phyloP scores from a whole-genome alignment of 2,113 vertebrate species.

The Mus musculus region GRCm39 chr19:16610001-16610500 shows the following conservation, averaged over 20 bases:
- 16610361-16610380: slow-evolving; percentile 44
- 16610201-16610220: slow-evolving; percentile 68
- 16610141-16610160: slow-evolving; percentile 76
- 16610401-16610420: slow-evolving; percentile 73
- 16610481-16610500: slow-evolving; percentile 90
- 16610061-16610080: slow-evolving; percentile 76
- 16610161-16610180: slow-evolving; percentile 74
- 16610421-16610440: slow-evolving; percentile 81
- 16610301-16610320: slow-evolving; percentile 65
- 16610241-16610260: slow-evolving; percentile 53
- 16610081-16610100: slow-evolving; percentile 69
- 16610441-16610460: slow-evolving; percentile 87
- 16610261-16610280: slow-evolving; percentile 74
- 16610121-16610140: slow-evolving; percentile 74
- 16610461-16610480: slow-evolving; percentile 87
- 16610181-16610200: slow-evolving; percentile 48
- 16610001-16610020: neutral
- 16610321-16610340: slow-evolving; percentile 72
- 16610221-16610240: slow-evolving; percentile 50
- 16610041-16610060: slow-evolving; percentile 74
- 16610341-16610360: slow-evolving; percentile 67
- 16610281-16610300: slow-evolving; percentile 71
- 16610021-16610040: slow-evolving; percentile 68
- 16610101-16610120: slow-evolving; percentile 67
- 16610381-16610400: slow-evolving; percentile 73